Evolutionary conservation across 2,888 invertebrate species (phyloP), one percentile per base, ranked within the genome.

Genomic region (Drosophila tripunctata): DNA sequence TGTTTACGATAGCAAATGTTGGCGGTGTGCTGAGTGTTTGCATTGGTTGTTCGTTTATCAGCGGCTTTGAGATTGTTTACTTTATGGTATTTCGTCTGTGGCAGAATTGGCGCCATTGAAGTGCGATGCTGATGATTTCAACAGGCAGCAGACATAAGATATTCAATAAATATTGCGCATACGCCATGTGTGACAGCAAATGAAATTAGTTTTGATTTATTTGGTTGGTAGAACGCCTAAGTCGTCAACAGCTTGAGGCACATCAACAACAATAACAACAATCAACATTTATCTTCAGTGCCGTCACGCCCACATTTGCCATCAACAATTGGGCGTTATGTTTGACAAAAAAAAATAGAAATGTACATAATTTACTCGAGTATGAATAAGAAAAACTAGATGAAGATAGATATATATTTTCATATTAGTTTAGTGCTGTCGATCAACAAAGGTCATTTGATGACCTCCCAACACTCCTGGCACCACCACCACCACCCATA

Each of bases 1-100:
- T 47, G 8, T 44, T 41, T 14, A 5, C 15, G 27, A 5, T 27
- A 90, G 90, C 90, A 0, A 87, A 79, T 22, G 72, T 90, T 50
- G 90, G 90, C 2, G 90, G 90, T 4, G 87, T 90, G 8, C 50
- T 90, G 24, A 87, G 90, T 15, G 82, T 90, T 52, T 89, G 87
- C 64, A 88, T 90, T 69, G 90, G 90, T 2, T 90, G 90, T 58
- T 90, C 90, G 4, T 58, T 90, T 24, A 89, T 90, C 47, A 90
- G 89, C 57, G 74, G 81, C 40, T 67, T 90, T 57, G 90, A 90
- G 77, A 54, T 90, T 17, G 64, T 87, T 24, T 90, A 90, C 51
- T 90, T 90, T 73, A 52, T 72, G 43, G 51, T 66, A 2, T 78
- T 70, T 74, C 87, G 89, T 15, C 70, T 88, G 12, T 67, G 70